Evolutionary conservation across 1,140 invertebrate species (phyloP), one percentile per base, ranked within the genome.

Genomic region (Rhagoletis pomonella): DNA sequence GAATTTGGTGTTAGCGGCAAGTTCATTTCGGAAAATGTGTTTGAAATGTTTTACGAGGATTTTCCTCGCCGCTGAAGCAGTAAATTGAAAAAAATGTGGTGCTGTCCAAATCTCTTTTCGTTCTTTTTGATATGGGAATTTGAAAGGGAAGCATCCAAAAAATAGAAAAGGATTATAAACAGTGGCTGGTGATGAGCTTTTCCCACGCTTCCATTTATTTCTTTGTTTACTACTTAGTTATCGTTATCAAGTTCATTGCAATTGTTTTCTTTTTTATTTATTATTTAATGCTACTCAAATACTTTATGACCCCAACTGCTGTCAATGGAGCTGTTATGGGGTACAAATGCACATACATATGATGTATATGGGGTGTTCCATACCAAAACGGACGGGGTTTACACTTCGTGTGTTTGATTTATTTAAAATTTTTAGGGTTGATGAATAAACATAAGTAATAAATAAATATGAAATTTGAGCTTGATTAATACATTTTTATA

Each of bases 171-270:
- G 73, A 81, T 81, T 81, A 81, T 55, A 47, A 7, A 1, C 50
- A 81, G n/a, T 47, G 17, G 47, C 50, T 29, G 73, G 17, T 10
- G 19, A 55, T 55, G 55, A 81, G 73, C 73, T 81, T 81, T 81
- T 81, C 73, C 73, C 73, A 81, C 73, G 73, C 73, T 81, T 81
- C 73, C 73, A 81, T 81, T 81, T 42, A 19, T 7, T 81, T 10
- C n/a, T 55, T 81, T 81, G n/a, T 81, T 81, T 81, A 81, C 73
- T 29, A 29, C 1, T 29, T 29, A 29, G 29, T 29, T 29, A 29
- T 7, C 17, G 42, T 81, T 29, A 19, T 67, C 64, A 29, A 67
- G 4, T 67, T 67, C 29, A 29, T 67, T 67, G n/a, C 17, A 29
- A 7, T 39, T 67, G n/a, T 62, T 62, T 62, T 62, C 17, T 62